A percentile compares a stretch with the other conserved stretches of the same genome.
These are phyloP conservation scores for Leptoteleia sp. DNA, from an alignment of 1,140 invertebrate species.

Conservation along the genomic window DNA sequence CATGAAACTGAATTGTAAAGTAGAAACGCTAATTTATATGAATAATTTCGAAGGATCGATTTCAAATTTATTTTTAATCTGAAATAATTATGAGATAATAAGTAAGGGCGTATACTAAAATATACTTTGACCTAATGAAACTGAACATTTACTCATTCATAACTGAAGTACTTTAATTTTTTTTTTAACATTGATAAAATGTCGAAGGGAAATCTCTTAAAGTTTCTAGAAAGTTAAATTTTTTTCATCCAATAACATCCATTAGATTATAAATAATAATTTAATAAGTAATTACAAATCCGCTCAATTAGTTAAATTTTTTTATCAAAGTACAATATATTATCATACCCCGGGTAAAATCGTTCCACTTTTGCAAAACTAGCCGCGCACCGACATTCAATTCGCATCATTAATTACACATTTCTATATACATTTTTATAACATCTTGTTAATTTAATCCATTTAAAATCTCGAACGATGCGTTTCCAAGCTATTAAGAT, in stretches of 20 bases:
- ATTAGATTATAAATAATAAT: too few species aligned
- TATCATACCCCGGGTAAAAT: not conserved
- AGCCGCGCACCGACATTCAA: not conserved
- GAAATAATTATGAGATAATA: not conserved
- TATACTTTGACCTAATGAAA: too few species aligned
- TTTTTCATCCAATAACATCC: too few species aligned
- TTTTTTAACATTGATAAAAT: too few species aligned
- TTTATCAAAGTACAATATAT: not conserved
- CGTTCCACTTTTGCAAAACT: not conserved
- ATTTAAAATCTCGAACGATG: conserved; percentile 9
- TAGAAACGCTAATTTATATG: not conserved
- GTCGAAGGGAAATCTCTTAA: too few species aligned
- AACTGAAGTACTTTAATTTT: too few species aligned
- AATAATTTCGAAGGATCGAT: not conserved
- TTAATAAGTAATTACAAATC: not conserved
- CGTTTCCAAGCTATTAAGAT: conserved; percentile 15
- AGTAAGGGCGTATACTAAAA: too few species aligned
- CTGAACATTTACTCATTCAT: too few species aligned
- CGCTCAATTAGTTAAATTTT: not conserved
- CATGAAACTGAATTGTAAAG: too few species aligned
- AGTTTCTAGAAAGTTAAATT: too few species aligned
- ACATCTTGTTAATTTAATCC: conserved; percentile 15
- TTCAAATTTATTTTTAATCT: not conserved
- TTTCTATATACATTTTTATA: not conserved
- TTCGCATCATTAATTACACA: conserved; percentile 14